Percentiles rank a stretch among this genome's conserved stretches.
phyloP scores from a whole-genome alignment of 2,113 vertebrate genomes.

The Poicephalus meyeri region DNA sequence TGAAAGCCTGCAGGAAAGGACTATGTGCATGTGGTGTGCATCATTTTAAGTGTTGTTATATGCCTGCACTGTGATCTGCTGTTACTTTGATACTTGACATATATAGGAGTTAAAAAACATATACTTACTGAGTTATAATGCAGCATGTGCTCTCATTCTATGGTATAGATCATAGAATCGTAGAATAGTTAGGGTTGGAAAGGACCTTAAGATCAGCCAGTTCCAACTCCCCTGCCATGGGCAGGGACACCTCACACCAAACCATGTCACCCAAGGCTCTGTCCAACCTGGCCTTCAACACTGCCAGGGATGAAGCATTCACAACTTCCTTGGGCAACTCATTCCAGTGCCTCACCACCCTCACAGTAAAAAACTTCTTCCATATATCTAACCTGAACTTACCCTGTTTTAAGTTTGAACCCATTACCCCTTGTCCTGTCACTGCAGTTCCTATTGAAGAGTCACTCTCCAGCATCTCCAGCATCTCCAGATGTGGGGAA shows the following conservation, averaged over 20 bases:
- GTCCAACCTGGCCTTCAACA: too few species aligned
- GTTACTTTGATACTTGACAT: not conserved
- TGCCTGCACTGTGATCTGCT: not conserved
- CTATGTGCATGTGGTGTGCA: fast-evolving
- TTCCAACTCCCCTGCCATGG: too few species aligned
- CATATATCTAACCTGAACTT: too few species aligned
- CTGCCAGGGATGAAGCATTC: too few species aligned
- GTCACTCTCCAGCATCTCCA: not conserved
- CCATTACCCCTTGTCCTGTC: not conserved
- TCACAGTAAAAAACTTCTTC: too few species aligned
- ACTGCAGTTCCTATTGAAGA: not conserved
- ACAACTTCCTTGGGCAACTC: too few species aligned
- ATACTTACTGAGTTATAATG: not conserved
- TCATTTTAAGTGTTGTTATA: too few species aligned
- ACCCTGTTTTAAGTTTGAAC: not conserved
- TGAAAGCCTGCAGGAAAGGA: not conserved
- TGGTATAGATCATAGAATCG: not conserved
- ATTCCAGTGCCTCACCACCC: too few species aligned
- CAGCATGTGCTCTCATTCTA: not conserved
- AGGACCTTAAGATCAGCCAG: too few species aligned
- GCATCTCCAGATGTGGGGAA: fast-evolving
- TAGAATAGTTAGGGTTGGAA: too few species aligned
- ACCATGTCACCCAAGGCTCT: too few species aligned
- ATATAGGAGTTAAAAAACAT: not conserved
- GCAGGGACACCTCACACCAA: too few species aligned